Evolutionary conservation across 2,888 invertebrate genomes (phyloP).

Genomic region (Oligia latruncula): DNA sequence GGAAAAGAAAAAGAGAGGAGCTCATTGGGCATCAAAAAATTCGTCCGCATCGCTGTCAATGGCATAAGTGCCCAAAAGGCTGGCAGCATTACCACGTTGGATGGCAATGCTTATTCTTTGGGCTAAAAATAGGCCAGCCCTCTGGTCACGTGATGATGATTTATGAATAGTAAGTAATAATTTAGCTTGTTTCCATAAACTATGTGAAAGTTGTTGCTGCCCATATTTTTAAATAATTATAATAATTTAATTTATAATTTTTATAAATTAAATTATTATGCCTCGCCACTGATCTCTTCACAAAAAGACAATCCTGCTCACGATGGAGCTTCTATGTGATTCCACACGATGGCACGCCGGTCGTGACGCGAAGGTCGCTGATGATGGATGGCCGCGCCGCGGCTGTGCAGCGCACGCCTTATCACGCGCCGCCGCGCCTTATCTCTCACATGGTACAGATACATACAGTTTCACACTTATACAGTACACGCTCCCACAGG

Average conservation of each 20-base stretch:
- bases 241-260: too few species aligned
- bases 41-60: too few species aligned
- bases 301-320: not conserved
- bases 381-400: slow-evolving; percentile 38
- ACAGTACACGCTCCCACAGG: too few species aligned
- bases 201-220: too few species aligned
- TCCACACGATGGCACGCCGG: not conserved
- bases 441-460: not conserved
- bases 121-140: too few species aligned
- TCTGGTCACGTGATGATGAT: too few species aligned
- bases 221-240: not conserved
- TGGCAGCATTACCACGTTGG: too few species aligned
- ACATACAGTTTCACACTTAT: not conserved
- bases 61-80: too few species aligned
- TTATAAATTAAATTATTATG: not conserved
- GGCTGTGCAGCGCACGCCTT: slow-evolving; percentile 2
- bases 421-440: not conserved
- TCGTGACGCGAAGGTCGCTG: slow-evolving; percentile 27
- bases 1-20: too few species aligned
- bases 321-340: slow-evolving; percentile 9
- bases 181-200: not conserved
- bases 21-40: too few species aligned
- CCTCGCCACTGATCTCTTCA: too few species aligned
- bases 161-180: not conserved
- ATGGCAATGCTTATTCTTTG: too few species aligned